Evolutionary conservation across 2,797 vertebrate species (phyloP).

Genomic region (Helostoma temminkii): DNA sequence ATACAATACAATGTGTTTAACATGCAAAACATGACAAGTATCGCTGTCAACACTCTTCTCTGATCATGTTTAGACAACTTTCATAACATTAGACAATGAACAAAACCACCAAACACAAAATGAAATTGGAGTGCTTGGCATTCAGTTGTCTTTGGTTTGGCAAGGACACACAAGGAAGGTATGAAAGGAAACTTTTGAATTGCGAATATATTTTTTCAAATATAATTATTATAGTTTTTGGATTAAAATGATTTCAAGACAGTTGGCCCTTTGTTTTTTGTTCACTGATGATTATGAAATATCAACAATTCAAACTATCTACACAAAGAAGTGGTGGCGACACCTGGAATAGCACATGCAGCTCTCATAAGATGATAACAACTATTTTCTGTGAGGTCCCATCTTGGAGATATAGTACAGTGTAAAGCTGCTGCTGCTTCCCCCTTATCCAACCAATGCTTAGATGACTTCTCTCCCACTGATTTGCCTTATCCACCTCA

Average conservation of each 20-base stretch:
- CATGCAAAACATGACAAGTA: too few species aligned
- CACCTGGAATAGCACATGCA: conserved; percentile 9
- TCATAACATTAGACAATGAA: too few species aligned
- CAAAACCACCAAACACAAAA: neutral
- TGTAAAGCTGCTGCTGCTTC: conserved; percentile 57
- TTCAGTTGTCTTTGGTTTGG: too few species aligned
- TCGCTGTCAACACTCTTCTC: too few species aligned
- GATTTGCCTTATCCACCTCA: conserved; percentile 79
- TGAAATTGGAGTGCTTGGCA: too few species aligned
- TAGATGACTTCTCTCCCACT: conserved; percentile 71
- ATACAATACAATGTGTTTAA: too few species aligned
- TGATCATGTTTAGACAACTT: too few species aligned
- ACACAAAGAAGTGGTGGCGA: conserved; percentile 9
- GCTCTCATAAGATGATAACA: conserved; percentile 45
- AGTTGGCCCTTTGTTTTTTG: neutral
- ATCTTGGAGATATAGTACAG: conserved; percentile 54
- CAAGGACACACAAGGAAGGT: neutral
- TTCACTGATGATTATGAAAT: conserved; percentile 2
- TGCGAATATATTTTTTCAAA: too few species aligned
- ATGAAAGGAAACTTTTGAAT: neutral
- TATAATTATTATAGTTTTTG: neutral
- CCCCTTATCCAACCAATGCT: conserved; percentile 71
- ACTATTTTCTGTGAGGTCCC: conserved; percentile 57
- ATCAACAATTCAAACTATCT: conserved; percentile 7
- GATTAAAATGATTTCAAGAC: neutral